Evolutionary conservation across 2,888 invertebrate species (phyloP), one percentile per base, ranked within the genome.

Genomic region (Rhimphoctona megacephalus): DNA sequence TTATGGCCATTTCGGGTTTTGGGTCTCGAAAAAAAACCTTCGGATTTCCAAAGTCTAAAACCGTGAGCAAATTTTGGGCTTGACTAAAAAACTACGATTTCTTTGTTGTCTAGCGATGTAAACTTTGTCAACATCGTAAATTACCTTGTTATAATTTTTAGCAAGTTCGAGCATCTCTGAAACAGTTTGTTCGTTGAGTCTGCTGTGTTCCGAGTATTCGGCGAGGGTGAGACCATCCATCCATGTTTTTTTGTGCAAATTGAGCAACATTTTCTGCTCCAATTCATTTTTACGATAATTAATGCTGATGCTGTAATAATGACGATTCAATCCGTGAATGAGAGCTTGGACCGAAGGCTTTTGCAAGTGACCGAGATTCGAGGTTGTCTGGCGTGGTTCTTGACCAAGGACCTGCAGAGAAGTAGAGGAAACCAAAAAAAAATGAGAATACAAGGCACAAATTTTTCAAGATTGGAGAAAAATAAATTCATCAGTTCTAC

Each of bases 231-330:
- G 96, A 25, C 99, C 98, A 94, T 99, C 99, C 97, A 98, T 98
- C 99, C 99, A 99, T 0, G 99, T 99, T 94, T 99, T 99, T 95
- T 99, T 99, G 95, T 99, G 99, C 89, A 99, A 95, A 95, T 99
- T 99, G 85, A 99, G 95, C 86, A 99, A 95, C 99, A 99, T 99
- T 95, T 99, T 99, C 94, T 99, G 99, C 95, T 99, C 99, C 88
- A 99, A 95, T 94, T 99, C 99, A 95, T 99, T 99, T 95, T 99
- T 99, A 90, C 99, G 96, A 95, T 99, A 99, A 95, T 99, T 99
- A 94, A 99, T 99, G 94, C 99, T 99, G 94, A 99, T 99, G 64
- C 99, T 99, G 95, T 99, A 99, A 94, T 99, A 99, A 95, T 99
- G 99, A 88, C 99, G 97, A 95, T 99, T 99, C 43, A 99, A 96